Conservation (phyloP, 2,888 invertebrate species). For the Caenorhabditis sp. region DNA sequence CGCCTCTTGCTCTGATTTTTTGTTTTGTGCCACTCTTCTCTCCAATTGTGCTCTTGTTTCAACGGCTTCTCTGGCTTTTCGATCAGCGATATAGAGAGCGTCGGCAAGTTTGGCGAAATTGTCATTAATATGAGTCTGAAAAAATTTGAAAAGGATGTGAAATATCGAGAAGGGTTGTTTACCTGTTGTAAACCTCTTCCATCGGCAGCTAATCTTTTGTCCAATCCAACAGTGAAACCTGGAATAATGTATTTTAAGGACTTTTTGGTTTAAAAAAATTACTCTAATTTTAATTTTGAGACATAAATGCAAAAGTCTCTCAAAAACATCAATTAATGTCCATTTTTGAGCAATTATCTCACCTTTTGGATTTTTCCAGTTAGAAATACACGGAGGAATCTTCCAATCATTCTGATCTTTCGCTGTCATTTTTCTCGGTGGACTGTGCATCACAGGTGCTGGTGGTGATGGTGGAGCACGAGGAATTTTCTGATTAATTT, state of each 20-base stretch:
- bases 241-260: conserved; percentile 55
- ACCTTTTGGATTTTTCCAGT: conserved; percentile 98
- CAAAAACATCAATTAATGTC: no score
- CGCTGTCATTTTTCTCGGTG: conserved; percentile 91
- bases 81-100: conserved; percentile 94
- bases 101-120: conserved; percentile 98
- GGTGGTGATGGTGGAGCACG: conserved; percentile 98
- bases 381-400: conserved; percentile 96
- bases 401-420: conserved; percentile 99
- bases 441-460: conserved; percentile 97
- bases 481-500: conserved; percentile 96
- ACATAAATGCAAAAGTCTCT: no score
- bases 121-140: conserved; percentile 93
- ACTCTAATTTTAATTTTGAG: no score
- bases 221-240: conserved; percentile 95
- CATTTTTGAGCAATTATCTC: no score
- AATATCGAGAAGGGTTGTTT: no score
- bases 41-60: conserved; percentile 94
- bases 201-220: conserved; percentile 96
- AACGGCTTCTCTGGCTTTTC: conserved; percentile 95
- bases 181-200: conserved; percentile 87
- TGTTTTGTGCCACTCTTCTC: conserved; percentile 86
- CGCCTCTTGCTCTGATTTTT: conserved; percentile 82
- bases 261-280: no score
- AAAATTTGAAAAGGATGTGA: conserved; percentile 1